Percentiles rank a stretch among this genome's conserved stretches.
These are phyloP conservation scores for Cephalotes varians DNA, from an alignment of 2,888 invertebrate species.

Conservation along the genomic window DNA sequence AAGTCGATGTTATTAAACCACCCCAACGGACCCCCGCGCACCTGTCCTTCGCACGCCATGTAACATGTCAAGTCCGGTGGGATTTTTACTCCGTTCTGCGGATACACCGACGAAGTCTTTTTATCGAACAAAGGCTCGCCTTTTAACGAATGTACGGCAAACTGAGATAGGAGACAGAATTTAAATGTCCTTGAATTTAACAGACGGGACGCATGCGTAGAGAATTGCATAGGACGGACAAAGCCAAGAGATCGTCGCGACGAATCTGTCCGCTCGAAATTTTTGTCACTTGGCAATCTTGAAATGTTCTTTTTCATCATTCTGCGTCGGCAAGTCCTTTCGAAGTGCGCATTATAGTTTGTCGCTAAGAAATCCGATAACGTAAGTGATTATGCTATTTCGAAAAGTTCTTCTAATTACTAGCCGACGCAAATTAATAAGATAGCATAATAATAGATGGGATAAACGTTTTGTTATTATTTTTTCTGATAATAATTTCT, in stretches of 20 bases:
- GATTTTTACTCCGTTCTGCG: slow-evolving; percentile 61
- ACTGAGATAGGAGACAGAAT: slow-evolving; percentile 69
- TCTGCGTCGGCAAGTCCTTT: slow-evolving; percentile 4
- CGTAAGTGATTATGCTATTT: neutral
- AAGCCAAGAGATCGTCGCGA: slow-evolving; percentile 47
- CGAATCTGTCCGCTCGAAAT: slow-evolving; percentile 49
- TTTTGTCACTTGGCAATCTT: slow-evolving; percentile 44
- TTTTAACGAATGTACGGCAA: slow-evolving; percentile 69
- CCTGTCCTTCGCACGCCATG: slow-evolving; percentile 71
- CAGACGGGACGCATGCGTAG: slow-evolving; percentile 48
- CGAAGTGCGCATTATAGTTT: slow-evolving; percentile 26
- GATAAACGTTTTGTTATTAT: neutral
- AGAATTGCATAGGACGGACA: slow-evolving; percentile 35
- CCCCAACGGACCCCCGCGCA: slow-evolving; percentile 61
- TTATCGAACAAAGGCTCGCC: slow-evolving; percentile 69
- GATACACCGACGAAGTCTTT: slow-evolving; percentile 58
- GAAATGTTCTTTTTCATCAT: slow-evolving; percentile 17
- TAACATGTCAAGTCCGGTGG: slow-evolving; percentile 61
- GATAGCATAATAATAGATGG: neutral
- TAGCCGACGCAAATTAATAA: neutral
- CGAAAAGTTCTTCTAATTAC: neutral
- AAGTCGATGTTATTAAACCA: slow-evolving; percentile 77
- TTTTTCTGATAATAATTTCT: neutral
- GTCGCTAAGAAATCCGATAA: slow-evolving; percentile 11
- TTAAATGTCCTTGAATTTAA: slow-evolving; percentile 59